Evolutionary conservation across 2,888 invertebrate genomes (phyloP).

Genomic region (Metacarcinus magister): DNA sequence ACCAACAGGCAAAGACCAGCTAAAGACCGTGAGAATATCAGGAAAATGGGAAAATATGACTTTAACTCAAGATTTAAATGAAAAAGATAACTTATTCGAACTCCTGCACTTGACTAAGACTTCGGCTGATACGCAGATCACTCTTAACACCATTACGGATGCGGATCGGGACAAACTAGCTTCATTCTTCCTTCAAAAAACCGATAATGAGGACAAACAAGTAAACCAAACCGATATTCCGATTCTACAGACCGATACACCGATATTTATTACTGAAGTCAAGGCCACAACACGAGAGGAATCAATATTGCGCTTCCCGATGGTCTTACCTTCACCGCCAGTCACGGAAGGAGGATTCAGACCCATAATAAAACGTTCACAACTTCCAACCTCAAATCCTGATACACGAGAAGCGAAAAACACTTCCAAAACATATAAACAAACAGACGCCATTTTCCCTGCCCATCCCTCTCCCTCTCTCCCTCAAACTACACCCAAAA

Average conservation of each 20-base stretch:
- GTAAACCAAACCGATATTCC: not conserved
- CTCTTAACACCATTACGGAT: not conserved
- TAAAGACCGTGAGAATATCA: slow-evolving; percentile 51
- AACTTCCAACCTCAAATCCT: not conserved
- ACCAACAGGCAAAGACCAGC: slow-evolving; percentile 52
- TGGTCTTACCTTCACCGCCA: not conserved
- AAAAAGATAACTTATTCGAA: not conserved
- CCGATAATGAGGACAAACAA: not conserved
- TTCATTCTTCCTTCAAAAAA: not conserved
- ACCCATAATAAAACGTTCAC: not conserved
- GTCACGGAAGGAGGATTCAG: slow-evolving; percentile 31
- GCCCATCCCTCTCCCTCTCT: not conserved
- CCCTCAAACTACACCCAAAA: not conserved
- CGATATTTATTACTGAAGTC: not conserved
- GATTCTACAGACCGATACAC: not conserved
- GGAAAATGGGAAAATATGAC: not conserved
- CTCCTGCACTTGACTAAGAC: not conserved
- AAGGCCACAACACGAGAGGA: not conserved
- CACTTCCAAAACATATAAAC: too few relatives aligned
- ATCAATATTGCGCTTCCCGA: not conserved
- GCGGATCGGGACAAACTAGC: not conserved
- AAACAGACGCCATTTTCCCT: not conserved
- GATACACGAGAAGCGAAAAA: not conserved
- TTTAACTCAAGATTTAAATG: not conserved
- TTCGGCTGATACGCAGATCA: not conserved